Base-by-base conservation (phyloP, 2,888 invertebrate genomes). In the Pseudolycoriella hygida region DNA sequence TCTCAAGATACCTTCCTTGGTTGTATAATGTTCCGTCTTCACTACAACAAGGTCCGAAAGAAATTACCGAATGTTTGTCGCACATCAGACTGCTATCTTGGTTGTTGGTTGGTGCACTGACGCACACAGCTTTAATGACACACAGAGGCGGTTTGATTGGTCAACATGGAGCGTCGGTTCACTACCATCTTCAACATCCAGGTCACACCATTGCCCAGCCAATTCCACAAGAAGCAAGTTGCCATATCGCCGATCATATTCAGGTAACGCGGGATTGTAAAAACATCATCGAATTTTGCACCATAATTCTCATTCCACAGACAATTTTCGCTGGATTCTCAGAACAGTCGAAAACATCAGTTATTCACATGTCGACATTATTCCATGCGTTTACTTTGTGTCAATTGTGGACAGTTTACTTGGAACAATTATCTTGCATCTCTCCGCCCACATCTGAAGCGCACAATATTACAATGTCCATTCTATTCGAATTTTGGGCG, bases 351-450 rank as follows among this genome's bases (percentile, higher is more conserved):
- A 93, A 92, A 68, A 77, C 86, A 2, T 89, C 88, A 1, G 86
- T 89, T 4, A 72, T 87, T 45, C 93, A 97, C 58, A 92, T 96
- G 92, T 89, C 88, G 44, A 92, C 94, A 1, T 69, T 98, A 44
- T 94, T 93, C 66, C 92, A 96, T 66, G 93, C 96, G 3, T 98
- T 98, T 66, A 87, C 94, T 49, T 73, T 98, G 42, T 98, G 97
- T 60, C 97, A 97, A 76, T 70, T 98, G 50, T 98, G 97, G 98
- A 98, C 97, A 0, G 80, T 98, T 53, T 98, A 98, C 68, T 76
- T 97, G 60, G 97, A 98, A 65, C 86, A 88, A 63, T 72, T 83
- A 55, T 80, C 88, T 2, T 72, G 70, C 41, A 70, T 69, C 39
- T 72, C 75, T 57, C 67, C 70, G 52, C 81, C 76, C 51, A 77